phyloP scores from a whole-genome alignment of 1,140 invertebrate genomes.

The Drosophila takahashii region DNA sequence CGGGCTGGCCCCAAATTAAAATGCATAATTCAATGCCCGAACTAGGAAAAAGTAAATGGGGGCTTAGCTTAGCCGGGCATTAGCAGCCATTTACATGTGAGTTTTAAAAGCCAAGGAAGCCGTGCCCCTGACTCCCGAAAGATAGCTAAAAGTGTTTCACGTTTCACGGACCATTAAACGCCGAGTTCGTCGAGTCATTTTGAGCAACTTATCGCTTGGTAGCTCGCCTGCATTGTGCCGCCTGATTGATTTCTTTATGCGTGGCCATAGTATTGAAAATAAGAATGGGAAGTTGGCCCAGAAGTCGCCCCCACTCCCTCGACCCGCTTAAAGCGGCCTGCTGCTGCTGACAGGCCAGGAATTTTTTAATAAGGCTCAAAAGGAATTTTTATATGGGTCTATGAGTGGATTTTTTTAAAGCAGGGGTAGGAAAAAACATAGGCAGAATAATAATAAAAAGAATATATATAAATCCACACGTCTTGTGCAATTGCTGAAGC shows the following conservation, averaged over 20 bases:
- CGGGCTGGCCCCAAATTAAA: constrained; percentile 70
- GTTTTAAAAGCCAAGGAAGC: constrained; percentile 51
- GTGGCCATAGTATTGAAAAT: constrained; percentile 10
- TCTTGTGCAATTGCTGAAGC: constrained; percentile 9
- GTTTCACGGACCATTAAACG: constrained; percentile 80
- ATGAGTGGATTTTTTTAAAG: constrained; percentile 28
- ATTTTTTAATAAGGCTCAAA: constrained; percentile 77
- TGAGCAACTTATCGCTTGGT: constrained; percentile 66
- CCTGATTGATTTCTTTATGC: constrained; percentile 82
- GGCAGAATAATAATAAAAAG: constrained; percentile 27
- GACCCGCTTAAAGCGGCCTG: constrained; percentile 22
- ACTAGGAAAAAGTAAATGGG: background rate
- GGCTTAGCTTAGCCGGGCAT: constrained; percentile 38
- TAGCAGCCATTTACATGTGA: constrained; percentile 73
- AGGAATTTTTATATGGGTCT: constrained; percentile 63
- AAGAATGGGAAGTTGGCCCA: constrained; percentile 1
- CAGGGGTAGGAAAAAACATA: constrained; percentile 16
- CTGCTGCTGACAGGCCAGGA: constrained; percentile 57
- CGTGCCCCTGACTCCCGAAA: constrained; percentile 25
- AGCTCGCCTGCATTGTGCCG: constrained; percentile 68
- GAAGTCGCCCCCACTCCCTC: background rate
- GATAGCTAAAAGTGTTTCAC: constrained; percentile 80
- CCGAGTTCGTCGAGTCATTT: constrained; percentile 79
- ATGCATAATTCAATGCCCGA: constrained; percentile 75
- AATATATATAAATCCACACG: constrained; percentile 31